Conservation (phyloP, 1,140 invertebrate species). For the Drosophila pruinosa region DNA sequence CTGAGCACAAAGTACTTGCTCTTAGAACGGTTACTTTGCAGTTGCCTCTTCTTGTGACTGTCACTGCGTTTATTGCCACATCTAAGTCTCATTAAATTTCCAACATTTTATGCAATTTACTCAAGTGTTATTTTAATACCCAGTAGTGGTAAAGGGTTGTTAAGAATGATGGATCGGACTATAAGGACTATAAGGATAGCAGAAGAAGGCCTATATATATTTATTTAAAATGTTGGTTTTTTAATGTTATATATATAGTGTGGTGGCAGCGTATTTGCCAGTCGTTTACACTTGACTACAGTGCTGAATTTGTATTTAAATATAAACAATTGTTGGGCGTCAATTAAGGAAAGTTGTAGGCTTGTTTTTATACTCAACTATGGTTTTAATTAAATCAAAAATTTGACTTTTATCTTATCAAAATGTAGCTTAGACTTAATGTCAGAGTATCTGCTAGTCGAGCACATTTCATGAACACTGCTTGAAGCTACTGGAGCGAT, state of each 20-base stretch:
- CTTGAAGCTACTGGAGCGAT: background rate
- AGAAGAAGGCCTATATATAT: no score
- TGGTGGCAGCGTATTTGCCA: background rate
- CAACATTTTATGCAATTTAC: background rate
- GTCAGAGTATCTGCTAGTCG: background rate
- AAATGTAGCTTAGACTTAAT: background rate
- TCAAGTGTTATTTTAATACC: background rate
- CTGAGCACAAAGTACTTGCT: background rate
- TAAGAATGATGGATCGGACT: background rate
- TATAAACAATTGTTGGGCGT: no score
- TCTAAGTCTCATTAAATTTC: background rate
- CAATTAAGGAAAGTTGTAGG: no score
- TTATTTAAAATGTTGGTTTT: no score
- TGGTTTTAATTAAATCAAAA: no score
- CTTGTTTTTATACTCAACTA: no score
- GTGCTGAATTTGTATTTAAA: no score
- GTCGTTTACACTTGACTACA: no score
- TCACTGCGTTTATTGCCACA: background rate
- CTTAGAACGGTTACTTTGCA: background rate
- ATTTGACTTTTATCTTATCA: no score
- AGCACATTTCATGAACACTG: background rate
- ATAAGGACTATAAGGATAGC: no score
- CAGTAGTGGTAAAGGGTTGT: no score
- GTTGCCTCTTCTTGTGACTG: background rate
- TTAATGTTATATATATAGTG: no score